Evolutionary conservation across 1,140 invertebrate species (phyloP), one percentile per base, ranked within the genome.

Genomic region (Drosophila punjabiensis): DNA sequence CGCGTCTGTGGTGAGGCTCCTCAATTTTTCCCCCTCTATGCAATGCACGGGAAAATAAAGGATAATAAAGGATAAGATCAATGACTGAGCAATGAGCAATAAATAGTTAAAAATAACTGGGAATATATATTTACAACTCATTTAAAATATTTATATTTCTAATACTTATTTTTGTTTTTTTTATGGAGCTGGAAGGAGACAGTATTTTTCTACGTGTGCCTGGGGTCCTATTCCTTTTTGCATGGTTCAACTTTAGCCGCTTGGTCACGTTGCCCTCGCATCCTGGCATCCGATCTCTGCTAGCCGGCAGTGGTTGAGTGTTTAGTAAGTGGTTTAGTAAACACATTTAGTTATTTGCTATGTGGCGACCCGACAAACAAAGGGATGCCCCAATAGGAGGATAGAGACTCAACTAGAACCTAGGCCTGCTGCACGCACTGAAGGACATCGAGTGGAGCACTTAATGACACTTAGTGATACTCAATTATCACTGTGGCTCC

Each of bases 301-400:
- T 53, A 59, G 68, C 52, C 61, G 74, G 78, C 78, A 89, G 85
- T 90, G 66, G 87, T 82, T 86, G 86, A 91, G 86, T 90, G 86
- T 91, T 90, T 90, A 90, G 87, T 90, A 90, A 90, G 86, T 90
- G 86, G 86, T 91, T 90, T 90, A 90, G 86, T 91, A 90, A 90
- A 90, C 86, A 90, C 86, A 90, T 90, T 90, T 90, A 90, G 86
- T 86, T 90, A 82, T 90, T 90, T 91, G 82, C 87, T 58, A 70
- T 81, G 80, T 60, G 83, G 70, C 68, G 71, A 87, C 68, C 85
- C 56, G 63, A 64, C 58, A 48, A 66, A 81, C 67, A 56, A 58
- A 39, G 20, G 63, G 16, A 32, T 13, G 32, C 45, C 55, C 20
- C 18, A 39, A 30, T 18, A 28, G 47, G 5, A 24, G 41, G 32